A percentile compares a stretch with the other conserved stretches of the same genome.
phyloP scores from a whole-genome alignment of 2,888 invertebrate genomes.

The Branchipolynoe longqiensis region DNA sequence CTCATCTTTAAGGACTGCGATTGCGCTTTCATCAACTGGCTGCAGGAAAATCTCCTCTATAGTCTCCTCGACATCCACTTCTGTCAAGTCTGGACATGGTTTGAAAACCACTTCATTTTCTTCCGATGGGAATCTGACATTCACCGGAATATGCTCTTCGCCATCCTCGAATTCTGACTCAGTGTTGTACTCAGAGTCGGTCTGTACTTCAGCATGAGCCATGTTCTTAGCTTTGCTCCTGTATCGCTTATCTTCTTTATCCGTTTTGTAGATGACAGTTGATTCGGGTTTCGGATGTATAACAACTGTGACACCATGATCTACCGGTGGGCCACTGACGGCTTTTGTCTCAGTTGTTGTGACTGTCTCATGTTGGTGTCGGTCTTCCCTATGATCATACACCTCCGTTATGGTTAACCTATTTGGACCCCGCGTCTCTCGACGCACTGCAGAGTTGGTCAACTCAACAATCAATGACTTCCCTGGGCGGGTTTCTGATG shows the following conservation, averaged over 20 bases:
- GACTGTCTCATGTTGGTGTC: conserved; percentile 24
- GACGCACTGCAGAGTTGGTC: background rate
- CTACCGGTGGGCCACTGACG: conserved; percentile 3
- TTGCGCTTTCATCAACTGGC: background rate
- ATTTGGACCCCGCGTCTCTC: background rate
- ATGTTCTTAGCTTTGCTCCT: conserved; percentile 19
- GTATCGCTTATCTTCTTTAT: conserved; percentile 14
- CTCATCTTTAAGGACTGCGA: conserved; percentile 2
- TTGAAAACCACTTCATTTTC: conserved; percentile 32
- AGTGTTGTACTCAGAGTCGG: conserved; percentile 43
- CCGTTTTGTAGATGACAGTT: conserved; percentile 15
- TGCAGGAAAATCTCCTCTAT: conserved; percentile 8
- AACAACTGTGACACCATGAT: conserved; percentile 29
- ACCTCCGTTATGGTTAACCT: conserved; percentile 9
- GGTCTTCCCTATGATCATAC: background rate
- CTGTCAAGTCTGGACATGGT: background rate
- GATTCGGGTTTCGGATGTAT: conserved; percentile 41
- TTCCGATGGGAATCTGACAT: conserved; percentile 19
- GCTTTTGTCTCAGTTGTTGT: conserved; percentile 39
- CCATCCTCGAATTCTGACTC: conserved; percentile 36
- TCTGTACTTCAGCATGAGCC: conserved; percentile 45
- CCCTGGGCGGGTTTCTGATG: conserved; percentile 6
- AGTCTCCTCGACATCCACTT: background rate
- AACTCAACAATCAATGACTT: conserved; percentile 22
- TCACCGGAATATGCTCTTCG: conserved; percentile 51